phyloP scores from a whole-genome alignment of 2,888 invertebrate genomes.

The Keiferia lycopersicella region DNA sequence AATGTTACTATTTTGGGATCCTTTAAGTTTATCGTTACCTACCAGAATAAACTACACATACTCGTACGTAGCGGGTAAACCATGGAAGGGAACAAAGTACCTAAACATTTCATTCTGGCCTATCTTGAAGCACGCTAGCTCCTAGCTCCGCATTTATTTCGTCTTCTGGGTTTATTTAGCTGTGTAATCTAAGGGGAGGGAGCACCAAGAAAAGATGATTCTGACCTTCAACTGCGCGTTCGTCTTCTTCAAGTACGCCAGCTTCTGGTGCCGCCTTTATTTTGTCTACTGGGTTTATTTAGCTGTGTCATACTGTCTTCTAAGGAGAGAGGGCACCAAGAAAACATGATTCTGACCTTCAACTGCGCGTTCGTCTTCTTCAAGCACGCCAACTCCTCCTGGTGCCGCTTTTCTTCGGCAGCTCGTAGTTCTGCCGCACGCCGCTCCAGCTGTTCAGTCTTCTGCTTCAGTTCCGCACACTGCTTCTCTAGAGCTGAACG shows the following conservation, averaged over 20 bases:
- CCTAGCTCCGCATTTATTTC: too few relatives aligned
- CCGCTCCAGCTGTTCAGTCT: conserved; percentile 91
- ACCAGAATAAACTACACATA: too few relatives aligned
- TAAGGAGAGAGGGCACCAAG: too few relatives aligned
- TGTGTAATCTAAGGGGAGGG: too few relatives aligned
- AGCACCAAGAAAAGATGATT: background rate
- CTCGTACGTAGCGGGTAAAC: too few relatives aligned
- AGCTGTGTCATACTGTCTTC: too few relatives aligned
- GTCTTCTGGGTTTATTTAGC: too few relatives aligned
- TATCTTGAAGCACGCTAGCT: too few relatives aligned
- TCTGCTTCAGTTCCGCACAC: conserved; percentile 79
- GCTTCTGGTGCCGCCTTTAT: conserved; percentile 93
- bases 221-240: conserved; percentile 94
- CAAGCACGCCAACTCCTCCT: conserved; percentile 94
- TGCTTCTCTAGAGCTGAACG: conserved; percentile 84
- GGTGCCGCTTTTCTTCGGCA: conserved; percentile 95
- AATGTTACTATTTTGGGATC: too few relatives aligned
- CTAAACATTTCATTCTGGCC: too few relatives aligned
- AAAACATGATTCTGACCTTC: conserved; percentile 83
- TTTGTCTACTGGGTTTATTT: conserved; percentile 44
- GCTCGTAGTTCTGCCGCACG: conserved; percentile 90
- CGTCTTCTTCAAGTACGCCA: conserved; percentile 95
- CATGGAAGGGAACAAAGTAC: too few relatives aligned
- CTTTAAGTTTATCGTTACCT: too few relatives aligned
- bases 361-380: conserved; percentile 97